Evolutionary conservation across 2,113 vertebrate genomes (phyloP).

Genomic region (Pachypanchax playfairii): DNA sequence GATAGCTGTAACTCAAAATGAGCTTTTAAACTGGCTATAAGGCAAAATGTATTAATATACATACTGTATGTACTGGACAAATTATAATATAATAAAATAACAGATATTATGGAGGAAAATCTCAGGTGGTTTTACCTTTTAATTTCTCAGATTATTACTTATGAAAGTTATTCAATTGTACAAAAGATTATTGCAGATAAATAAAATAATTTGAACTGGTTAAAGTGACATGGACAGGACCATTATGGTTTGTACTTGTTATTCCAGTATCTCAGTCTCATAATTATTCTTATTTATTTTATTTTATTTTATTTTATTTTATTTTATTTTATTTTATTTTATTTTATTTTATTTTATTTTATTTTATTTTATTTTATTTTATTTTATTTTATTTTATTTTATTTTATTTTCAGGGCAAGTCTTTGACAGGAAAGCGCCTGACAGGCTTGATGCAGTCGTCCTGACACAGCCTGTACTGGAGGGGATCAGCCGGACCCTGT

Average conservation of each 20-base stretch:
- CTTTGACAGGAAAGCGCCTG: slow-evolving; percentile 92
- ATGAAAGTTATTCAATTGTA: no score
- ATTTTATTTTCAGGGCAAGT: slow-evolving; percentile 90
- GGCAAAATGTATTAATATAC: no score
- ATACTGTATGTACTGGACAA: no score
- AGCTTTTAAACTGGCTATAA: no score
- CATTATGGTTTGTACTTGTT: neutral
- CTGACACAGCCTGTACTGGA: slow-evolving; percentile 79
- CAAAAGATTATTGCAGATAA: no score
- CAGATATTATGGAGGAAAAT: no score
- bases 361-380: slow-evolving; percentile 11
- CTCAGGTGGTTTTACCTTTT: neutral
- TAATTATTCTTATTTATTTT: neutral
- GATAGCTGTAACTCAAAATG: no score
- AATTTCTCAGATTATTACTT: no score
- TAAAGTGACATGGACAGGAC: neutral
- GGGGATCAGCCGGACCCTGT: slow-evolving; percentile 29
- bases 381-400: slow-evolving; percentile 13
- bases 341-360: neutral
- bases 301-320: slow-evolving; percentile 11
- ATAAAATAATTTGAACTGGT: neutral
- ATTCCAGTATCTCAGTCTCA: neutral
- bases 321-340: slow-evolving; percentile 13
- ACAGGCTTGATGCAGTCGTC: slow-evolving; percentile 97
- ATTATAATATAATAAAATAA: no score